These are phyloP conservation scores for Misgurnus mizolepis DNA, from an alignment of 2,113 vertebrate species.

Conservation along the genomic window DNA sequence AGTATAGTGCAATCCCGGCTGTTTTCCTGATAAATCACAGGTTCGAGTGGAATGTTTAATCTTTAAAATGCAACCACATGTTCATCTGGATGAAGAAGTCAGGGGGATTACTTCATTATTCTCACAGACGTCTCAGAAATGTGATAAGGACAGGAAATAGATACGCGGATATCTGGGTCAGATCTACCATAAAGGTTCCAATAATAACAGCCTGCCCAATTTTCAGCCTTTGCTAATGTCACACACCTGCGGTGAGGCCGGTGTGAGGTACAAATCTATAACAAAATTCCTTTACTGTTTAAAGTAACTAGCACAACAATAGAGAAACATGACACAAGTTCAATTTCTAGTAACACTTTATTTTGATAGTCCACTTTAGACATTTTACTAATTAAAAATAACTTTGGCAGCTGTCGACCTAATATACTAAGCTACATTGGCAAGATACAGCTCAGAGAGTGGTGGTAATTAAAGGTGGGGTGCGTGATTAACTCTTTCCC, in stretches of 20 bases:
- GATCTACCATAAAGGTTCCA: constrained; percentile 35
- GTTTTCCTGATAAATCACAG: constrained; percentile 18
- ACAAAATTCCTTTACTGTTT: not conserved
- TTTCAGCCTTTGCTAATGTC: constrained; percentile 31
- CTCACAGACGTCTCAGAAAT: constrained; percentile 26
- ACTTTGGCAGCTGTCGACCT: too few species aligned
- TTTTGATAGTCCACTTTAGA: too few species aligned
- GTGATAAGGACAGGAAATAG: constrained; percentile 32
- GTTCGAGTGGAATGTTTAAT: constrained; percentile 28
- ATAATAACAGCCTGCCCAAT: constrained; percentile 43
- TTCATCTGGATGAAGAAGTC: constrained; percentile 7
- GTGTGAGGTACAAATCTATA: not conserved
- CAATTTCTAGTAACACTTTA: too few species aligned
- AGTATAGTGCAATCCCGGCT: not conserved
- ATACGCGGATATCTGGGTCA: constrained; percentile 37
- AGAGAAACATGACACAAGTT: too few species aligned
- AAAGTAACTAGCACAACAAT: not conserved
- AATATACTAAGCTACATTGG: too few species aligned
- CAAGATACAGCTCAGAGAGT: too few species aligned
- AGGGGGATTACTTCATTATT: constrained; percentile 19
- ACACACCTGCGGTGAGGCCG: constrained; percentile 30
- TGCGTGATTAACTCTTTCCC: too few species aligned
- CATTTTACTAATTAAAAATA: too few species aligned
- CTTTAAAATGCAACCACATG: constrained; percentile 40
- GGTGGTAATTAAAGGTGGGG: too few species aligned